Percentiles rank a stretch among this genome's conserved stretches.
Conservation (phyloP, 1,140 invertebrate species). For the Wiebesia pumilae region DNA sequence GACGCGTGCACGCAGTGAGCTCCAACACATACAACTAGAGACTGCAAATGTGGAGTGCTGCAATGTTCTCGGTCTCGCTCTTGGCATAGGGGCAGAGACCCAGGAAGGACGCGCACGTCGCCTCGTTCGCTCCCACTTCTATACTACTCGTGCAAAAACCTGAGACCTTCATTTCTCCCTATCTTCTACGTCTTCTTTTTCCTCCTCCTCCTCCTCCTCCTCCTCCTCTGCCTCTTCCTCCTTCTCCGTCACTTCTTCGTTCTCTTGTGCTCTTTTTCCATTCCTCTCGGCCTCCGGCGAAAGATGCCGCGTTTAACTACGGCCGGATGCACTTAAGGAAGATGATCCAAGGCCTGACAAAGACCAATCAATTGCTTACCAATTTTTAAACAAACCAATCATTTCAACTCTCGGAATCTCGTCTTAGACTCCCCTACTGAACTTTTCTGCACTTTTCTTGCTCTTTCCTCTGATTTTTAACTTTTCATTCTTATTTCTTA, state of each 20-base stretch:
- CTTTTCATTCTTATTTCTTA: background rate
- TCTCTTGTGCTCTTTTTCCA: conserved; percentile 21
- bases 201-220: background rate
- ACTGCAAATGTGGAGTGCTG: conserved; percentile 25
- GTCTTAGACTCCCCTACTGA: background rate
- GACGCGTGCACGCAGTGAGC: background rate
- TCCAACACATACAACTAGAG: conserved; percentile 9
- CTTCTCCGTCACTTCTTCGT: background rate
- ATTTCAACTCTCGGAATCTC: background rate
- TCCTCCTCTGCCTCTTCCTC: background rate
- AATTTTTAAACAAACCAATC: background rate
- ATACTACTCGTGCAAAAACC: conserved; percentile 44
- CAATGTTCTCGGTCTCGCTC: conserved; percentile 38
- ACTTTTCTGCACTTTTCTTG: background rate
- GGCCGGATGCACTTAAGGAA: conserved; percentile 47
- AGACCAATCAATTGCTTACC: background rate
- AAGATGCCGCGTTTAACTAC: conserved; percentile 32
- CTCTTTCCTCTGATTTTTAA: no score
- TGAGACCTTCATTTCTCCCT: conserved; percentile 51
- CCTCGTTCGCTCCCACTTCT: conserved; percentile 52
- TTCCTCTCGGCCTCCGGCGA: conserved; percentile 21
- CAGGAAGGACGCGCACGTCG: conserved; percentile 72
- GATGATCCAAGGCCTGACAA: background rate
- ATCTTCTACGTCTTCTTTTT: conserved; percentile 45
- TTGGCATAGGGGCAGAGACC: conserved; percentile 70